phyloP scores from a whole-genome alignment of 2,888 invertebrate species.

The Drosophila leonis region DNA sequence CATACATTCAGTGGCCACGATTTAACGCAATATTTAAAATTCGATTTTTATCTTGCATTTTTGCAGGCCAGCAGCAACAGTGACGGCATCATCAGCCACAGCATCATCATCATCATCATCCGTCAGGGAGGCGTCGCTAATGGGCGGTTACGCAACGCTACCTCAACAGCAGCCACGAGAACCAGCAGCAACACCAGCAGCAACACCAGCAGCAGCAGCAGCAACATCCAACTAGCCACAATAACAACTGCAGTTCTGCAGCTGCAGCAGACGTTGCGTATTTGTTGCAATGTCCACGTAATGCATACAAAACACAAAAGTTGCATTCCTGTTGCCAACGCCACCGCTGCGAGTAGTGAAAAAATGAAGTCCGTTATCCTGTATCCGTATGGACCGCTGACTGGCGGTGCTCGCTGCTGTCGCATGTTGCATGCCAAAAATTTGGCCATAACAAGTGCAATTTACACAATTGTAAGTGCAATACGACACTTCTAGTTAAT shows the following conservation, averaged over 20 bases:
- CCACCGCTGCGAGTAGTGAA: slow-evolving; percentile 68
- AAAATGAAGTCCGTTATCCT: slow-evolving; percentile 87
- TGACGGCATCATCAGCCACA: background rate
- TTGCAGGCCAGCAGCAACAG: slow-evolving; percentile 48
- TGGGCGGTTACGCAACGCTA: slow-evolving; percentile 27
- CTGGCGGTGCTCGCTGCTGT: slow-evolving; percentile 87
- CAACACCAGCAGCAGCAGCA: slow-evolving; percentile 16
- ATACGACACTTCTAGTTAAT: slow-evolving; percentile 24
- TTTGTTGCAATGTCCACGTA: slow-evolving; percentile 66
- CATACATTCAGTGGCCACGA: slow-evolving; percentile 37
- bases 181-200: slow-evolving; percentile 12
- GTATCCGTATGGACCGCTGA: slow-evolving; percentile 86
- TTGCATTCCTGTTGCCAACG: slow-evolving; percentile 63
- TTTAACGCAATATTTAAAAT: slow-evolving; percentile 46
- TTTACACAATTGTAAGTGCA: slow-evolving; percentile 90
- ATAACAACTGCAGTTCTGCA: slow-evolving; percentile 19
- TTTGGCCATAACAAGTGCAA: slow-evolving; percentile 90
- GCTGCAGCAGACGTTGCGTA: slow-evolving; percentile 7
- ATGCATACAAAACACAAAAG: slow-evolving; percentile 78
- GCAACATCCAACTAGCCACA: slow-evolving; percentile 7
- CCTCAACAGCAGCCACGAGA: slow-evolving; percentile 20
- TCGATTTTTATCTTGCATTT: slow-evolving; percentile 51
- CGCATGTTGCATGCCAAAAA: slow-evolving; percentile 90
- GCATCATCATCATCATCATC: slow-evolving; percentile 13
- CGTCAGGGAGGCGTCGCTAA: slow-evolving; percentile 14